Evolutionary conservation across 30 jellyfish, hydroid and myxozoan species (phyloP), one percentile per base, ranked within the genome.

Genomic region (Hydractinia symbiolongicarpus): DNA sequence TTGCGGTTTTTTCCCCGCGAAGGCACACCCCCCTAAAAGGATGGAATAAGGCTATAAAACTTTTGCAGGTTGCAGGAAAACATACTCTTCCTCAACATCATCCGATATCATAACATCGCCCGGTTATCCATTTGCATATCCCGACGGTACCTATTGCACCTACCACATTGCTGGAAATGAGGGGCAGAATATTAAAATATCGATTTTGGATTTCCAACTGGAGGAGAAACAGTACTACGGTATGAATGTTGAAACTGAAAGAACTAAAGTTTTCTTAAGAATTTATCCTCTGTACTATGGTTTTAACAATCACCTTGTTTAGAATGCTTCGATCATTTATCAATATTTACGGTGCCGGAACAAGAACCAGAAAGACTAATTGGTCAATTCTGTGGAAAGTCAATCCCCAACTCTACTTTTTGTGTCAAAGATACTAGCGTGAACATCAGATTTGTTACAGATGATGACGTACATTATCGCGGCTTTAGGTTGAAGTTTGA

Each of bases 291-390:
- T 30, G 44, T 30, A 16, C 50, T 67, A 1, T 15, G 51, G 2
- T 10, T 11, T 1, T 13, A 67, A 1, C 51, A 16, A 4, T 20
- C 50, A 11, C 7, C 9, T 19, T 7, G 30, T 53, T 20, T 20
- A 71, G 80, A 71, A 13, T 71, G 80, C 67, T 71, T 4, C n/a
- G 80, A 71, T 50, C 80, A 71, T 53, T n/a, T 71, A 58, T 71
- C 80, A n/a, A 30, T 71, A 20, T 50, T 71, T 53, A 71, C 80
- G 61, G 56, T 71, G 67, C 17, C 55, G 9, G 53, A 71, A 71
- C 51, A 15, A 53, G 56, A 50, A 9, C 61, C 4, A 71, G 80
- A 71, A 50, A 49, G 61, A 30, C n/a, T 71, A 58, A 5, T 20
- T 30, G 80, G 80, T 3, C 80, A 71, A 58, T 71, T 71, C 51